Percentiles rank a stretch among this genome's conserved stretches.
phyloP scores from a whole-genome alignment of 23 tunicate genomes.

The Halocynthia aurantium region DNA sequence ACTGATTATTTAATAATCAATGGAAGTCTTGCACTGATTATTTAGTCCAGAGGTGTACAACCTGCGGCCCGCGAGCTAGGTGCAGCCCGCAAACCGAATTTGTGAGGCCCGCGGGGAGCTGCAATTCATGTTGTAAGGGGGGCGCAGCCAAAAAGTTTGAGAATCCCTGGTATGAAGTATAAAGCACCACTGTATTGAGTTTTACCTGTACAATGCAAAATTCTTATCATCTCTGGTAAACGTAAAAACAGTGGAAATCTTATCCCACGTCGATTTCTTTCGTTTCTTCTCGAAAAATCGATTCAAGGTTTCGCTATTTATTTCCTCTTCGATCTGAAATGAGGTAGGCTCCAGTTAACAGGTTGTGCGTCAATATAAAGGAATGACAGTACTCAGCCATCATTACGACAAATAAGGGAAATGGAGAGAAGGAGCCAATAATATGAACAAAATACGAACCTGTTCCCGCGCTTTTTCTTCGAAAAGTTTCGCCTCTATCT shows the following conservation, averaged over 20 bases:
- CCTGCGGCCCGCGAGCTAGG: too few relatives aligned
- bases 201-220: slow-evolving; percentile 60
- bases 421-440: not conserved
- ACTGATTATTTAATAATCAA: too few relatives aligned
- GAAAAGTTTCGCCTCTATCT: slow-evolving; percentile 38
- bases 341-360: not conserved
- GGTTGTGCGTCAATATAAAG: not conserved
- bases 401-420: too few relatives aligned
- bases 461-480: slow-evolving; percentile 49
- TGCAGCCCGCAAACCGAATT: too few relatives aligned
- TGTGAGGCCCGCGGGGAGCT: too few relatives aligned
- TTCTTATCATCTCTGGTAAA: slow-evolving; percentile 17
- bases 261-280: slow-evolving; percentile 43
- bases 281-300: slow-evolving; percentile 36
- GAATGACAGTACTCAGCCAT: too few relatives aligned
- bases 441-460: slow-evolving; percentile 9
- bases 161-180: too few relatives aligned
- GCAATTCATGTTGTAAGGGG: too few relatives aligned
- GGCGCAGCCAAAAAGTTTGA: too few relatives aligned
- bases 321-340: slow-evolving; percentile 34
- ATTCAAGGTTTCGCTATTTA: slow-evolving; percentile 25
- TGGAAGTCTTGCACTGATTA: too few relatives aligned
- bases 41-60: too few relatives aligned
- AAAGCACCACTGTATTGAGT: not conserved
- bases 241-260: slow-evolving; percentile 54